These are phyloP conservation scores for Habropoda laboriosa DNA, from an alignment of 1,140 invertebrate species.

Conservation along the genomic window DNA sequence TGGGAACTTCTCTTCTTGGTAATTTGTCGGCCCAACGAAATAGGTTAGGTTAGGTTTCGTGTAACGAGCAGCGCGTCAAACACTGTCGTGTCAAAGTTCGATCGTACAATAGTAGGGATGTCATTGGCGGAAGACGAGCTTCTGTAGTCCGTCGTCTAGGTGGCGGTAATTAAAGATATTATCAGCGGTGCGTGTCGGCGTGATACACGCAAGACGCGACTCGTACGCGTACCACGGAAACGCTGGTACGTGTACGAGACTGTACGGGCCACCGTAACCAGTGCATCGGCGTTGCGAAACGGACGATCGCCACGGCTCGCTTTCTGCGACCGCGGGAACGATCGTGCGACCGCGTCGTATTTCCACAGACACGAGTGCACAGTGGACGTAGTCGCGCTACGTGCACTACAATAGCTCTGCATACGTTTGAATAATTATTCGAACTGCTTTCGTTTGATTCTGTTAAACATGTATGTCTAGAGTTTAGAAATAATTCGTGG, in stretches of 20 bases:
- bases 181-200: conserved; percentile 77
- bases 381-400: neutral
- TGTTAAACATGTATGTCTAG: no score
- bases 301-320: conserved; percentile 26
- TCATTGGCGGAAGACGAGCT: conserved; percentile 48
- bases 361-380: neutral
- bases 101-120: conserved; percentile 26
- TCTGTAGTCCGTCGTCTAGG: conserved; percentile 48
- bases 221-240: conserved; percentile 58
- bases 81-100: conserved; percentile 10
- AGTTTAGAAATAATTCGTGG: no score
- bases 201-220: conserved; percentile 60
- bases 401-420: no score
- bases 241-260: conserved; percentile 53
- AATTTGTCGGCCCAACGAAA: no score
- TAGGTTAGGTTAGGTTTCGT: no score
- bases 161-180: conserved; percentile 80
- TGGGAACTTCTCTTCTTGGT: no score
- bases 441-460: no score
- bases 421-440: no score
- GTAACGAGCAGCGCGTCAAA: neutral
- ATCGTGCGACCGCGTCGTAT: neutral
- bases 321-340: conserved; percentile 38
- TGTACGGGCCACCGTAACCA: conserved; percentile 60
- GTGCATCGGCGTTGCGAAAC: conserved; percentile 59